Evolutionary conservation across 2,888 invertebrate species (phyloP).

Genomic region (Tenthredo amoena): DNA sequence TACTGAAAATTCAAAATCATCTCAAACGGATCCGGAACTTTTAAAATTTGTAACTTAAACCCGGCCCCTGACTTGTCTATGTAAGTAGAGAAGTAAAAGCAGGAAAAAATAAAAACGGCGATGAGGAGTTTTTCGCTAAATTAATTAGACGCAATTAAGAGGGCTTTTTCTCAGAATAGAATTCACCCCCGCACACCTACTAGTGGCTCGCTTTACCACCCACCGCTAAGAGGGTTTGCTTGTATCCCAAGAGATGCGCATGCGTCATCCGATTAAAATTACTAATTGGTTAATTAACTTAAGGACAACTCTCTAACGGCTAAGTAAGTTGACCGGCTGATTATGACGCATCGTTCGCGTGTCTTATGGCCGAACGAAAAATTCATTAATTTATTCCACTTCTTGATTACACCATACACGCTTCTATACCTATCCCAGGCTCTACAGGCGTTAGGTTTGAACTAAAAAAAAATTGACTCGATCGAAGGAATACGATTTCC

Average conservation of each 20-base stretch:
- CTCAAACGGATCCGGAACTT: no score
- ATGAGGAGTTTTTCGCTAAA: constrained; percentile 74
- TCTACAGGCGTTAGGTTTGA: background rate
- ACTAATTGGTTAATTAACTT: constrained; percentile 78
- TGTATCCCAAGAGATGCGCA: constrained; percentile 78
- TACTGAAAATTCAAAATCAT: no score
- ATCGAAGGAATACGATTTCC: background rate
- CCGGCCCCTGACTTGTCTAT: no score
- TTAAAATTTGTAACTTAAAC: no score
- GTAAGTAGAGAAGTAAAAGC: background rate
- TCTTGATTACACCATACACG: background rate
- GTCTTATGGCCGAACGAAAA: background rate
- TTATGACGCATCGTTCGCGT: constrained; percentile 72
- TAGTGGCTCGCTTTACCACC: constrained; percentile 61
- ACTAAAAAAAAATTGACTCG: background rate
- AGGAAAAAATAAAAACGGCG: background rate
- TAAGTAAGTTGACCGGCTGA: constrained; percentile 77
- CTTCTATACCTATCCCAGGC: background rate
- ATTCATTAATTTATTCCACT: constrained; percentile 24
- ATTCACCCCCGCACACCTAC: constrained; percentile 53
- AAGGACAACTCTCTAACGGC: constrained; percentile 68
- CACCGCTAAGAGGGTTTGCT: constrained; percentile 78
- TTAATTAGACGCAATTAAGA: constrained; percentile 76
- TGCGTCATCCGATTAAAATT: constrained; percentile 79
- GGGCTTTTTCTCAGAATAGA: constrained; percentile 61